phyloP scores from a whole-genome alignment of 2,113 vertebrate genomes.

The Hystrix brachyura region DNA sequence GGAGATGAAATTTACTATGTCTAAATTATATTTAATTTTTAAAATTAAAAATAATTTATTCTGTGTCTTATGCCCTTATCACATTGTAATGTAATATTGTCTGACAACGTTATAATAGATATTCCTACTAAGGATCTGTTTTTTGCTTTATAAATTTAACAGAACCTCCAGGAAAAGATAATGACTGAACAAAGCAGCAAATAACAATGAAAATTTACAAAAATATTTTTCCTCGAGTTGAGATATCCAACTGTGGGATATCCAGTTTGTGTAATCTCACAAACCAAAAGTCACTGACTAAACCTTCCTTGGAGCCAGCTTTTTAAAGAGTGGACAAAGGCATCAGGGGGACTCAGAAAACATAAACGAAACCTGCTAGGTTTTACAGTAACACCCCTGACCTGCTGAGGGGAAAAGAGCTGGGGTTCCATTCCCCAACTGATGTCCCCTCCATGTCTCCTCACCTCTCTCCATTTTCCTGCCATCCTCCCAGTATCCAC shows the following conservation, averaged over 20 bases:
- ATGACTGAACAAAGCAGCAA: constrained; percentile 25
- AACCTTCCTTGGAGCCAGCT: background rate
- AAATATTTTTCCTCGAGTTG: background rate
- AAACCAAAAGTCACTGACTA: constrained; percentile 9
- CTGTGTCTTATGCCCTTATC: background rate
- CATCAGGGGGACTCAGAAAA: constrained; percentile 2
- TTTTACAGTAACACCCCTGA: background rate
- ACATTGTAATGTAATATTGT: background rate
- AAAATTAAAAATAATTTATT: background rate
- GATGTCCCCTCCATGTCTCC: background rate
- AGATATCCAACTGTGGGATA: background rate
- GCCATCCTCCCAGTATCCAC: background rate
- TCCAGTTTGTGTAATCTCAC: background rate
- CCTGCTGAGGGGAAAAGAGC: background rate
- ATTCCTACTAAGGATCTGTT: background rate
- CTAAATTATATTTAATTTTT: constrained; percentile 15
- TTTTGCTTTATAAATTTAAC: constrained; percentile 13
- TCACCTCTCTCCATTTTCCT: background rate
- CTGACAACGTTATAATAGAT: background rate
- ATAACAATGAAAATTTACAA: background rate
- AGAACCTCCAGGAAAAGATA: constrained; percentile 40
- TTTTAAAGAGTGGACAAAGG: constrained; percentile 28
- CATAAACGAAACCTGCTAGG: background rate
- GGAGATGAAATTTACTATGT: background rate
- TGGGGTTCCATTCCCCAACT: background rate